Percentiles rank a stretch among this genome's conserved stretches.
Conservation (phyloP, 2,113 vertebrate genomes). For the Ceyx cyanopectus region DNA sequence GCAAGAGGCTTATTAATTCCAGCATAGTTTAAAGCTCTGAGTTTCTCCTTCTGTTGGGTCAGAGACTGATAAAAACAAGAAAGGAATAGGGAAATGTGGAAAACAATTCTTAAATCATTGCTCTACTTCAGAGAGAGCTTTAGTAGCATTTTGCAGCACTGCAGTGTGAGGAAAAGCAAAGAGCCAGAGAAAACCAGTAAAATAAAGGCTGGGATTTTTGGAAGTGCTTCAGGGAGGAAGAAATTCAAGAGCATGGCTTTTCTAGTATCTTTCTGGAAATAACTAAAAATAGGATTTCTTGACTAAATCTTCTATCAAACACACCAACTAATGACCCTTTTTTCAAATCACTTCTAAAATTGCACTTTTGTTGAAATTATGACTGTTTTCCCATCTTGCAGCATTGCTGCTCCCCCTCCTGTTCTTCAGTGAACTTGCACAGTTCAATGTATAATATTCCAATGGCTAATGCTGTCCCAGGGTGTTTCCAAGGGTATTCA, state of each 20-base stretch:
- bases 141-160: background rate
- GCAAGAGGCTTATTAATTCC: background rate
- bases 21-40: background rate
- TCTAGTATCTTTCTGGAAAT: background rate
- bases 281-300: background rate
- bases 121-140: background rate
- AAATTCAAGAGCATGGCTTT: background rate
- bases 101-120: background rate
- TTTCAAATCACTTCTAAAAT: background rate
- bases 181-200: background rate
- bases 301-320: background rate
- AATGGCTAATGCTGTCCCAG: background rate
- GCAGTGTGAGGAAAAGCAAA: background rate
- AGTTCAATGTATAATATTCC: fast-evolving
- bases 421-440: background rate
- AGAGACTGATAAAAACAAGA: background rate
- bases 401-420: background rate
- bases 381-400: fast-evolving
- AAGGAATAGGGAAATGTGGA: background rate
- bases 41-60: background rate
- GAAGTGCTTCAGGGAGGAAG: background rate
- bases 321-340: background rate
- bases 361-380: background rate
- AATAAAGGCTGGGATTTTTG: background rate
- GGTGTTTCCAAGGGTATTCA: background rate